Evolutionary conservation across 2,888 invertebrate genomes (phyloP).

Genomic region (Leptothorax acervorum): DNA sequence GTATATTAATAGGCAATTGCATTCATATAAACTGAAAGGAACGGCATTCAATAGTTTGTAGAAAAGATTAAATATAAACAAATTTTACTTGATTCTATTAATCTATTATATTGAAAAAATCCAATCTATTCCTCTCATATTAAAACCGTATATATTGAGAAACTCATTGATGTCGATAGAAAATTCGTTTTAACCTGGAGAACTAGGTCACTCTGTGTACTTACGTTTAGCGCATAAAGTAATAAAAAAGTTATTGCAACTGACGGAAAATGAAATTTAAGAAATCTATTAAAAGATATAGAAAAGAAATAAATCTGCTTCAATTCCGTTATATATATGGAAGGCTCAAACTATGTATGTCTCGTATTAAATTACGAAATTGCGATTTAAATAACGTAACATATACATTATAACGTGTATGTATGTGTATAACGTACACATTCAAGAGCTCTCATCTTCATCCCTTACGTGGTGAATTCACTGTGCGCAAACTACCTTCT

Average conservation of each 20-base stretch:
- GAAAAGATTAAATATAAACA: not conserved
- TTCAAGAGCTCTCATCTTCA: slow-evolving; percentile 9
- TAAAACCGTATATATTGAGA: slow-evolving; percentile 2
- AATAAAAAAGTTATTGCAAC: not conserved
- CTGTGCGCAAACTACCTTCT: slow-evolving; percentile 23
- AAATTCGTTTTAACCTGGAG: not conserved
- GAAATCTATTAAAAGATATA: not conserved
- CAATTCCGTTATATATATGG: not conserved
- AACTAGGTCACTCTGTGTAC: not conserved
- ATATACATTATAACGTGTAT: not conserved
- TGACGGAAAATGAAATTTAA: not conserved
- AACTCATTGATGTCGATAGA: not conserved
- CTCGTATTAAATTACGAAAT: not conserved
- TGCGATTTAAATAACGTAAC: not conserved
- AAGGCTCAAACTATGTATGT: not conserved
- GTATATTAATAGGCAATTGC: not conserved
- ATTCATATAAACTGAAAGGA: not conserved
- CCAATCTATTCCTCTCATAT: not conserved
- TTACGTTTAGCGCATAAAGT: not conserved
- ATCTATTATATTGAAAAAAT: slow-evolving; percentile 5
- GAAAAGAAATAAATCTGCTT: not conserved
- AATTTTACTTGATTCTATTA: not conserved
- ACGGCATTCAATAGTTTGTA: not conserved
- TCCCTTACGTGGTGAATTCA: not conserved
- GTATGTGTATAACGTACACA: not conserved